Base-by-base conservation (phyloP, 1,140 invertebrate species). In the Anastrepha ludens region DNA sequence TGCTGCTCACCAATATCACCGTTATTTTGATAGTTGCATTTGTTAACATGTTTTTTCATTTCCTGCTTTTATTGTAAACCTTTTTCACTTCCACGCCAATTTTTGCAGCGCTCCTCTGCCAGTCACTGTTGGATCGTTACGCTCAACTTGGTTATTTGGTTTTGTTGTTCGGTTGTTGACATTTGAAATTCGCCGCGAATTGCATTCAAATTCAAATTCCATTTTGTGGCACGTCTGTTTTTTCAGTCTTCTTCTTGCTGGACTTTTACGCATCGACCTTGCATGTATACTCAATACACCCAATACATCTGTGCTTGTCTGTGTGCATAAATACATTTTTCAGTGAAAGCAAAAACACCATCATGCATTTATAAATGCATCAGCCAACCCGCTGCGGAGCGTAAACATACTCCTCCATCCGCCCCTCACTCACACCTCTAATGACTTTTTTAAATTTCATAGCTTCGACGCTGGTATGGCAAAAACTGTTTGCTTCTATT, bases 151-250 rank as follows among this genome's bases (percentile, higher is more conserved):
- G 67, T 74, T 41, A 41, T 70, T 74, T 74, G 41, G 41, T 47
- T 11, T 47, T 74, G 41, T 74, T 74, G 67, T 41, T 11, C 41
- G 67, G 67, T 47, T 74, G 67, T 74, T 74, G 67, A 74, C 67
- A 41, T 41, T 74, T 47, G 67, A 74, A 74, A 44, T 74, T 74
- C 39, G 67, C 67, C 67, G 17, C 67, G 41, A 74, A 74, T 74
- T 74, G 67, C 67, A 74, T 74, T 74, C 67, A 74, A 17, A 74
- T 67, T 41, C 64, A 29, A 8, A 67, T 67, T 67, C 64, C 39
- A 67, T 67, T 67, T 67, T 67, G 64, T 39, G 64, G 64, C 64
- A 67, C 29, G 64, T 67, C 64, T 67, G 64, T 20, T 67, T 41
- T 67, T 67, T 39, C 20, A 67, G 11, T 9, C 11, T 67, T 4